phyloP scores from a whole-genome alignment of 1,140 invertebrate genomes.

The Drosophila subpulchrella region DNA sequence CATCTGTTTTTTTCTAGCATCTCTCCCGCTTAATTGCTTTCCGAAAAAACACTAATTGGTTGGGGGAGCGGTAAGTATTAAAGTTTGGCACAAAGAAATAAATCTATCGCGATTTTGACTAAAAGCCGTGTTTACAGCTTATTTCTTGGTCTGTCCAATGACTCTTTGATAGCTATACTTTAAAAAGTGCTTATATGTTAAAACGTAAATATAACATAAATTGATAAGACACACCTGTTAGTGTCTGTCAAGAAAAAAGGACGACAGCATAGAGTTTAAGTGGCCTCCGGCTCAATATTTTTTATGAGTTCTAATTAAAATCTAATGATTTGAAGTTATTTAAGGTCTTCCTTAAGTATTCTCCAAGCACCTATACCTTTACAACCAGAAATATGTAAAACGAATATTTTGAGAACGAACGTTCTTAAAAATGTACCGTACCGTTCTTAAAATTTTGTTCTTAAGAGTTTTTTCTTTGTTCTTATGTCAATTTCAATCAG shows the following conservation, averaged over 20 bases:
- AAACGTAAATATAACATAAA: conserved; percentile 31
- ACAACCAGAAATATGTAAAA: too few relatives aligned
- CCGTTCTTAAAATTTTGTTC: too few relatives aligned
- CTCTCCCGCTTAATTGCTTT: conserved; percentile 51
- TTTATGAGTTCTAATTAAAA: not conserved
- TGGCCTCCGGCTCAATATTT: not conserved
- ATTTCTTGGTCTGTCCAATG: conserved; percentile 30
- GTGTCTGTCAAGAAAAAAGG: conserved; percentile 39
- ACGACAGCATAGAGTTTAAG: not conserved
- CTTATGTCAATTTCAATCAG: too few relatives aligned
- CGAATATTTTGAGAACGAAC: too few relatives aligned
- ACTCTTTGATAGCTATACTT: conserved; percentile 10
- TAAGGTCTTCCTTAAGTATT: not conserved
- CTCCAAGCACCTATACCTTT: not conserved
- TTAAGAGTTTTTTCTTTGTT: too few relatives aligned
- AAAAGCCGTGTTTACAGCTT: conserved; percentile 32
- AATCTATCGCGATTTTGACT: conserved; percentile 19
- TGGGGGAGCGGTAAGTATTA: conserved; percentile 36
- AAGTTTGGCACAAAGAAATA: conserved; percentile 64
- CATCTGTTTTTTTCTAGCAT: conserved; percentile 10
- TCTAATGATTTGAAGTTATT: not conserved
- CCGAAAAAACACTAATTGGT: conserved; percentile 55
- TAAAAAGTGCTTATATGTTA: conserved; percentile 42
- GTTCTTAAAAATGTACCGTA: too few relatives aligned
- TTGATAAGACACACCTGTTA: conserved; percentile 27